Evolutionary conservation across 2,888 invertebrate species (phyloP).

Genomic region (Craniophora ligustri): DNA sequence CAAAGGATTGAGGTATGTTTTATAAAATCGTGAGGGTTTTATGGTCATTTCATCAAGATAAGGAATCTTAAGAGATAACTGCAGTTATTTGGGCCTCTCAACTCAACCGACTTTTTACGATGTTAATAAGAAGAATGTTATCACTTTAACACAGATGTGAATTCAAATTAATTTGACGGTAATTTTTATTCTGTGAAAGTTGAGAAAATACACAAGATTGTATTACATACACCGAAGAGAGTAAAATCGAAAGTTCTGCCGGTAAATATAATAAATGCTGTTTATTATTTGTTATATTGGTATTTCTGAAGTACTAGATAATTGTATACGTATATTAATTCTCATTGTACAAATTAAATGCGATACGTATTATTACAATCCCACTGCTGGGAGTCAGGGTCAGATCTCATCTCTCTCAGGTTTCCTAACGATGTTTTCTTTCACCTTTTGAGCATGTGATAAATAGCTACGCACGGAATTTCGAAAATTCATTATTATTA

Average conservation of each 20-base stretch:
- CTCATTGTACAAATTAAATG: too few species aligned
- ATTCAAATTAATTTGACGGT: slow-evolving; percentile 24
- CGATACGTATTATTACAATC: too few species aligned
- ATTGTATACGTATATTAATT: too few species aligned
- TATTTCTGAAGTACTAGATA: too few species aligned
- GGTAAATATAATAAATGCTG: not conserved
- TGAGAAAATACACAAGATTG: not conserved
- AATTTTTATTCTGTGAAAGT: slow-evolving; percentile 7
- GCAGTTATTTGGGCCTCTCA: slow-evolving; percentile 23
- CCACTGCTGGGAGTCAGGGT: too few species aligned
- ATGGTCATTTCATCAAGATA: slow-evolving; percentile 61
- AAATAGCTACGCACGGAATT: too few species aligned
- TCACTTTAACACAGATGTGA: slow-evolving; percentile 10
- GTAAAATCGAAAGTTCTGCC: not conserved
- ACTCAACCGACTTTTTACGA: slow-evolving; percentile 27
- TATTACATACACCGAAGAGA: not conserved
- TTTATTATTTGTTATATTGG: not conserved
- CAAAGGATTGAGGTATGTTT: slow-evolving; percentile 33
- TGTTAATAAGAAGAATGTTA: slow-evolving; percentile 30
- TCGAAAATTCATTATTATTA: too few species aligned
- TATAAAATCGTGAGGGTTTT: slow-evolving; percentile 50
- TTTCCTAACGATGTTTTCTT: too few species aligned
- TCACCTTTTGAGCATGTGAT: too few species aligned
- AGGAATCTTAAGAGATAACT: slow-evolving; percentile 49
- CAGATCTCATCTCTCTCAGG: too few species aligned